phyloP scores from a whole-genome alignment of 53 echinoderm and acorn worm species.

The Henricia sp. region DNA sequence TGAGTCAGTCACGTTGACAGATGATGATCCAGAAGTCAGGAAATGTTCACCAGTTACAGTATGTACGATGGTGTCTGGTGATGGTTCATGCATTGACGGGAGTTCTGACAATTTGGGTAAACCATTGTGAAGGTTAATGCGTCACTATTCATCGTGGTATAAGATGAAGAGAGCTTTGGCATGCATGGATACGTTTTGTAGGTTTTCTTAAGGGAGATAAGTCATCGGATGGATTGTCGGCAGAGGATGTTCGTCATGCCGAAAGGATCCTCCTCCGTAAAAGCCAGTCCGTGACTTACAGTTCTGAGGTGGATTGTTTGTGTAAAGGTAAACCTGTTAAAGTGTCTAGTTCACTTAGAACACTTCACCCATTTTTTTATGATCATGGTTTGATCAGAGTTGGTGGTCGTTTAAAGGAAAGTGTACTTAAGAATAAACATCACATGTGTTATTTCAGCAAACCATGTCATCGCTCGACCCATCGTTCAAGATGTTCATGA shows the following conservation, averaged over 20 bases:
- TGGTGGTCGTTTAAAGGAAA: neutral
- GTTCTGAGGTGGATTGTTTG: neutral
- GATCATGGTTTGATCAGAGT: conserved; percentile 2
- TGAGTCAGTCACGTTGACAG: too few species aligned
- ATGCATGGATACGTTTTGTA: conserved; percentile 19
- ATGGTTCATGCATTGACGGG: too few species aligned
- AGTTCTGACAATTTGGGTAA: too few species aligned
- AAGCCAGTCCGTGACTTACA: neutral
- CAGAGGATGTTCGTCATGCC: neutral
- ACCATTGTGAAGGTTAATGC: conserved; percentile 34
- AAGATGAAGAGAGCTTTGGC: conserved; percentile 52
- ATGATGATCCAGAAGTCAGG: too few species aligned
- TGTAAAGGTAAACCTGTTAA: neutral
- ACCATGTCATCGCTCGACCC: neutral
- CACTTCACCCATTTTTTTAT: conserved; percentile 4
- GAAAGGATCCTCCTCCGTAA: conserved; percentile 5
- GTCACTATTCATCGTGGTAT: conserved; percentile 51
- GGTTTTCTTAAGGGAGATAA: neutral
- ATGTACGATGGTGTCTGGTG: too few species aligned
- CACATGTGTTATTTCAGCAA: conserved; percentile 1
- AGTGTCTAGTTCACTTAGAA: too few species aligned
- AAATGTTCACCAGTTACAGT: too few species aligned
- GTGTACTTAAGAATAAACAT: neutral
- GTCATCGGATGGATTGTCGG: neutral
- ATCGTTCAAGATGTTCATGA: conserved; percentile 12